These are phyloP conservation scores for Trissolcus basalis DNA, from an alignment of 1,140 invertebrate species.

Conservation along the genomic window DNA sequence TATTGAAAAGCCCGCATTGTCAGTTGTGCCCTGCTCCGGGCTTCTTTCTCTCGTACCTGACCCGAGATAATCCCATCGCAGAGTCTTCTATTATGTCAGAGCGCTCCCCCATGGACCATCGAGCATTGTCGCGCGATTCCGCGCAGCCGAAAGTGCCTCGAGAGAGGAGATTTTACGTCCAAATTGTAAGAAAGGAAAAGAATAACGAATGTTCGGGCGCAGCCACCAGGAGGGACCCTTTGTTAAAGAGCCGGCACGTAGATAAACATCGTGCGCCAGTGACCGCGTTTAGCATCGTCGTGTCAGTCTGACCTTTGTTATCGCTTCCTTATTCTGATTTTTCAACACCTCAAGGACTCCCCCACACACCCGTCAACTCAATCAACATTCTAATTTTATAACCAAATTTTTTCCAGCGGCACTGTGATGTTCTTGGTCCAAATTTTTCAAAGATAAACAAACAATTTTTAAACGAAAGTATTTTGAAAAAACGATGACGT, in stretches of 20 bases:
- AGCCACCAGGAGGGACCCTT: conserved; percentile 20
- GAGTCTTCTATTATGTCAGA: conserved; percentile 59
- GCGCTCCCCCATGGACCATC: conserved; percentile 65
- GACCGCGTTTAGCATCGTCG: conserved; percentile 40
- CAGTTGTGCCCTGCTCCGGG: conserved; percentile 48
- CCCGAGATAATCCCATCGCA: conserved; percentile 72
- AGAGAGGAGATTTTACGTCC: not conserved
- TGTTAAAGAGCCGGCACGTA: conserved; percentile 42
- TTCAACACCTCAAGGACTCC: no score
- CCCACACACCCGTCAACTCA: no score
- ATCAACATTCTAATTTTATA: no score
- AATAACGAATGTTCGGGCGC: not conserved
- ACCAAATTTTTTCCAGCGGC: no score
- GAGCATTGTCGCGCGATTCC: conserved; percentile 59
- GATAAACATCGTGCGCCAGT: conserved; percentile 55
- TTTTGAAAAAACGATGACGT: no score
- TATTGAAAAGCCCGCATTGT: conserved; percentile 68
- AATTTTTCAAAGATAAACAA: no score
- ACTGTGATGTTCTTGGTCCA: no score
- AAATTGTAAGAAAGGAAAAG: conserved; percentile 1
- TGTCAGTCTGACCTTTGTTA: conserved; percentile 31
- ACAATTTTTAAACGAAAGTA: no score
- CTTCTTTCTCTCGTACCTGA: conserved; percentile 65
- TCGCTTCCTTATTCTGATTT: conserved; percentile 3
- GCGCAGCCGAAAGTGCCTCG: not conserved